A percentile compares a stretch with the other conserved stretches of the same genome.
Conservation (phyloP, 2,888 invertebrate genomes). For the Sarcophaga rosellei region DNA sequence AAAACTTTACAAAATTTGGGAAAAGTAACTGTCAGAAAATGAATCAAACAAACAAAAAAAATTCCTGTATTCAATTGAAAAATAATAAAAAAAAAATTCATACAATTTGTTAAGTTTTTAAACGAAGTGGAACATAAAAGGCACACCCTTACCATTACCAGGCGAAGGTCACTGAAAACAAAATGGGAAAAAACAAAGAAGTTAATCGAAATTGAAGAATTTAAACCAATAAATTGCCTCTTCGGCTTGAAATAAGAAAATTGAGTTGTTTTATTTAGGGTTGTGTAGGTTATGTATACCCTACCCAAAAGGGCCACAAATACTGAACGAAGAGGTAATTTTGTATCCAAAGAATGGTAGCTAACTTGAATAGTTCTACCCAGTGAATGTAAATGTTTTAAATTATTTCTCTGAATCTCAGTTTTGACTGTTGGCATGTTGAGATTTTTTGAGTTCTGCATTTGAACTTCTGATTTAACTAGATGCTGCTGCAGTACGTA, state of each 20-base stretch:
- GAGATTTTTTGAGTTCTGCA: too few relatives aligned
- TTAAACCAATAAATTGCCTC: slow-evolving; percentile 5
- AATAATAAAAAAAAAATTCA: slow-evolving; percentile 3
- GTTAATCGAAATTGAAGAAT: slow-evolving; percentile 22
- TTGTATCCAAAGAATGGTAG: too few relatives aligned
- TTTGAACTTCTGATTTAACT: too few relatives aligned
- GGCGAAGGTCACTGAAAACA: neutral
- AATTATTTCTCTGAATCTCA: too few relatives aligned
- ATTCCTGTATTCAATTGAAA: slow-evolving; percentile 24
- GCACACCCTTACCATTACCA: neutral
- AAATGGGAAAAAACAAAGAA: neutral
- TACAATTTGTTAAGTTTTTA: slow-evolving; percentile 44
- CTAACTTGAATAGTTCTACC: too few relatives aligned
- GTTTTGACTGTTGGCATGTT: too few relatives aligned
- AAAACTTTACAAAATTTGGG: neutral
- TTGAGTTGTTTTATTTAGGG: neutral
- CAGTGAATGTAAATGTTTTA: too few relatives aligned
- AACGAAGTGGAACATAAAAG: slow-evolving; percentile 31
- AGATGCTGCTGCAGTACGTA: too few relatives aligned
- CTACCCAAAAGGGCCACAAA: neutral
- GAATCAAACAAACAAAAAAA: neutral
- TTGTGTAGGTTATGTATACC: neutral
- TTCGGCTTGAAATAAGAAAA: neutral
- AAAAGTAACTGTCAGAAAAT: neutral
- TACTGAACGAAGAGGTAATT: too few relatives aligned